These are phyloP conservation scores for Rhynchopsitta pachyrhyncha DNA, from an alignment of 2,113 vertebrate genomes.

Conservation along the genomic window DNA sequence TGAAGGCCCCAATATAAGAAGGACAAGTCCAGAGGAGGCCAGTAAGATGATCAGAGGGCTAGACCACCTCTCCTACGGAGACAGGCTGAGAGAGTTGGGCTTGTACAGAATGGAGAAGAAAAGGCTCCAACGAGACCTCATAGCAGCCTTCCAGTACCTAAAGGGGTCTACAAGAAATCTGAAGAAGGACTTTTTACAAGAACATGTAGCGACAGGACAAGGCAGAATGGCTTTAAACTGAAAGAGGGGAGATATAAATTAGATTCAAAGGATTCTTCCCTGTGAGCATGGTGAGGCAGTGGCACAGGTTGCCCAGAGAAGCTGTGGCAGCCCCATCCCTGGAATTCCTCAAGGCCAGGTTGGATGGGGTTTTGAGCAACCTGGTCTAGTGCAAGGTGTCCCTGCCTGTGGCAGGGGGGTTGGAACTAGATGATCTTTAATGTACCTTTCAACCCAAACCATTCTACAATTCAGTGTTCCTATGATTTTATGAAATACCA, in stretches of 20 bases:
- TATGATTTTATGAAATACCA: neutral
- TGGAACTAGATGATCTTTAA: neutral
- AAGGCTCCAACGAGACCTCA: neutral
- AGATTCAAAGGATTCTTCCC: neutral
- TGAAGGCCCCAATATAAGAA: neutral
- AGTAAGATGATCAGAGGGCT: neutral
- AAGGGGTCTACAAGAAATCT: neutral
- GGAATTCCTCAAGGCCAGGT: neutral
- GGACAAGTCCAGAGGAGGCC: neutral
- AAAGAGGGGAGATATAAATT: neutral
- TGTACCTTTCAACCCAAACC: neutral
- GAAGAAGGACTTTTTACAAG: neutral
- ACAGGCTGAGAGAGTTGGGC: neutral
- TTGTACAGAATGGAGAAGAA: neutral
- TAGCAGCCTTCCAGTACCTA: neutral
- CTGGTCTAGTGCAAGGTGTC: neutral
- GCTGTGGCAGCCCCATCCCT: neutral
- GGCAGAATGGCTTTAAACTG: neutral
- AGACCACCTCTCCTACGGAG: neutral
- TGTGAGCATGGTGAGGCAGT: neutral
- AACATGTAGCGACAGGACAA: neutral
- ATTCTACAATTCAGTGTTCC: neutral
- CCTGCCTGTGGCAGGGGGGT: neutral
- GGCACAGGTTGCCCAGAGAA: neutral
- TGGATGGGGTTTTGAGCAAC: neutral